Evolutionary conservation across 2,888 invertebrate genomes (phyloP).

Genomic region (Perizoma affinitatum): DNA sequence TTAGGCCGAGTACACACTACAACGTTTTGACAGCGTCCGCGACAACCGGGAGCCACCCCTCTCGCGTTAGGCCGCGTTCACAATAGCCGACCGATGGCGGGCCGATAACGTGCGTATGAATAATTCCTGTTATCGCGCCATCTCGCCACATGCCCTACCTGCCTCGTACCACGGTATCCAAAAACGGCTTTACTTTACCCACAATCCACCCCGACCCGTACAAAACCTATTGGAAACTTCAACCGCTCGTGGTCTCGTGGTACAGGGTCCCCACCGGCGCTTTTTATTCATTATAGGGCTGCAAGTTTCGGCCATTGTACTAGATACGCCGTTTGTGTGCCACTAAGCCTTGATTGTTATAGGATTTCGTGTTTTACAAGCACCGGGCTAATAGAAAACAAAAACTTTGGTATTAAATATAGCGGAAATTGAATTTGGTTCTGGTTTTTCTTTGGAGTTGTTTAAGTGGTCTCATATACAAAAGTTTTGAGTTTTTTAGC

Average conservation of each 20-base stretch:
- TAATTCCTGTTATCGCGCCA: conserved; percentile 82
- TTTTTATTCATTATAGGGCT: conserved; percentile 80
- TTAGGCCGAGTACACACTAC: conserved; percentile 73
- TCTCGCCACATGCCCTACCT: conserved; percentile 84
- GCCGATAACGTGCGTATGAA: conserved; percentile 82
- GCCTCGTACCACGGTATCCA: conserved; percentile 70
- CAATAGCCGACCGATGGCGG: conserved; percentile 81
- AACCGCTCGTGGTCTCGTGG: conserved; percentile 48
- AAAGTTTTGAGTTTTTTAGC: conserved; percentile 6
- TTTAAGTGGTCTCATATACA: conserved; percentile 9
- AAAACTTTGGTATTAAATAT: conserved; percentile 57
- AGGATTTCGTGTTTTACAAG: conserved; percentile 70
- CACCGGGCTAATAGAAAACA: conserved; percentile 65
- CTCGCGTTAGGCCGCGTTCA: conserved; percentile 73
- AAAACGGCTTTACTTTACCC: conserved; percentile 53
- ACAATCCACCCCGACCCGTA: conserved; percentile 40
- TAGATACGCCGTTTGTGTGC: conserved; percentile 73
- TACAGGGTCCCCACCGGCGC: conserved; percentile 65
- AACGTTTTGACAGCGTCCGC: conserved; percentile 78
- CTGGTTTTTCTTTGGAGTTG: conserved; percentile 26
- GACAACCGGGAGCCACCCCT: conserved; percentile 79
- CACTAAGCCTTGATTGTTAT: conserved; percentile 75
- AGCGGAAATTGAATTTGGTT: conserved; percentile 62
- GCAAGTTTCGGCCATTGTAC: conserved; percentile 77
- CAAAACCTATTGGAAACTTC: conserved; percentile 43